Evolutionary conservation across 2,797 vertebrate genomes (phyloP).

Genomic region (Paramormyrops hopkinsi): DNA sequence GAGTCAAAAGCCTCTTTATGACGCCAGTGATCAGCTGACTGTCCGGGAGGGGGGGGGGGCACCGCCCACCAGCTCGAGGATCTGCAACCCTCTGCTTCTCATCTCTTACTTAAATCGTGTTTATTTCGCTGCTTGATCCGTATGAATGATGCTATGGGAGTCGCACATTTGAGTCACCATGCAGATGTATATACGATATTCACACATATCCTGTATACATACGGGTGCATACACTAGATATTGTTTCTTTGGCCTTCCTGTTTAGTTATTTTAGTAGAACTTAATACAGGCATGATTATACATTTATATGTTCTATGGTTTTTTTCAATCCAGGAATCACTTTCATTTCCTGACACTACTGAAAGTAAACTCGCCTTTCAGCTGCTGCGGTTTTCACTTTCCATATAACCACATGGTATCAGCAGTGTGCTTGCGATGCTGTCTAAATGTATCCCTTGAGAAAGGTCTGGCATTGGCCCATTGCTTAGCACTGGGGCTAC

Average conservation of each 20-base stretch:
- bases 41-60: slow-evolving; percentile 13
- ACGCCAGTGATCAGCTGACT: slow-evolving; percentile 29
- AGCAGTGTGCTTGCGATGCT: neutral
- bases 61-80: slow-evolving; percentile 22
- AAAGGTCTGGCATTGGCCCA: neutral
- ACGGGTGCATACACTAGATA: neutral
- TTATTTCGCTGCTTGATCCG: slow-evolving; percentile 23
- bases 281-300: slow-evolving; percentile 8
- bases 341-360: neutral
- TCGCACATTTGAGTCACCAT: neutral
- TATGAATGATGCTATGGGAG: slow-evolving; percentile 15
- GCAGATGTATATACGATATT: neutral
- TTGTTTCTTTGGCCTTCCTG: neutral
- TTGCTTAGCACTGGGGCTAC: neutral
- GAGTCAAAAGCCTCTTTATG: slow-evolving; percentile 22
- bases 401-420: neutral
- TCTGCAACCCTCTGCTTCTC: slow-evolving; percentile 32
- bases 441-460: neutral
- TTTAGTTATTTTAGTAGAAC: neutral
- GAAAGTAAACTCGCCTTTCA: neutral
- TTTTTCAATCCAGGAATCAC: neutral
- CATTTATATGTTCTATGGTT: slow-evolving; percentile 8
- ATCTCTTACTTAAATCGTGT: slow-evolving; percentile 34
- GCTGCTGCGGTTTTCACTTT: neutral
- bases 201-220: neutral